A percentile compares a stretch with the other conserved stretches of the same genome.
These are phyloP conservation scores for Poecile montanus DNA, from an alignment of 2,797 vertebrate genomes.

Conservation along the genomic window DNA sequence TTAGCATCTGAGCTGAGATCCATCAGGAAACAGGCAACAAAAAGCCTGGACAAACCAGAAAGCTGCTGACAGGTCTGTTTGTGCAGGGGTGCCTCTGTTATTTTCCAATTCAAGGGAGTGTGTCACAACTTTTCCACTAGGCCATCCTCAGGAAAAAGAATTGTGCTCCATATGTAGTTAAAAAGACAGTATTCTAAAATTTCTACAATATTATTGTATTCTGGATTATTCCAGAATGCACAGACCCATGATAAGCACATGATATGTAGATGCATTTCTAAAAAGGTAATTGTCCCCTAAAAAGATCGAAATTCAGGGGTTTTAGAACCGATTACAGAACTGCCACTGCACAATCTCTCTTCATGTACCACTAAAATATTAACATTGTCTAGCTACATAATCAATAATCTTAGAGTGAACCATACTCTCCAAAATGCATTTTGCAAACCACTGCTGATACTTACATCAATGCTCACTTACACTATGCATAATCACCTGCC, in stretches of 20 bases:
- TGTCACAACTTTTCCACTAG: not conserved
- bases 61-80: not conserved
- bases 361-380: not conserved
- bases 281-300: not conserved
- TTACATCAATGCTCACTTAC: not conserved
- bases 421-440: not conserved
- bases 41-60: not conserved
- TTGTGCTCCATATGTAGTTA: not conserved
- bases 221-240: not conserved
- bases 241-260: not conserved
- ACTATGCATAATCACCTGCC: not conserved
- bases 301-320: not conserved
- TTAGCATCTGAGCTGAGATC: not conserved
- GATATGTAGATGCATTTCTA: not conserved
- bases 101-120: not conserved
- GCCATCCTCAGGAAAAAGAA: not conserved
- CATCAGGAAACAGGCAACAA: not conserved
- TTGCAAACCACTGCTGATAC: not conserved
- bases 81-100: not conserved
- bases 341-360: not conserved
- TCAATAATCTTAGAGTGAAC: not conserved
- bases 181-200: not conserved
- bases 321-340: not conserved
- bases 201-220: not conserved
- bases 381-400: not conserved